Evolutionary conservation across 2,888 invertebrate species (phyloP), one percentile per base, ranked within the genome.

Genomic region (Choristoneura rosaceana): DNA sequence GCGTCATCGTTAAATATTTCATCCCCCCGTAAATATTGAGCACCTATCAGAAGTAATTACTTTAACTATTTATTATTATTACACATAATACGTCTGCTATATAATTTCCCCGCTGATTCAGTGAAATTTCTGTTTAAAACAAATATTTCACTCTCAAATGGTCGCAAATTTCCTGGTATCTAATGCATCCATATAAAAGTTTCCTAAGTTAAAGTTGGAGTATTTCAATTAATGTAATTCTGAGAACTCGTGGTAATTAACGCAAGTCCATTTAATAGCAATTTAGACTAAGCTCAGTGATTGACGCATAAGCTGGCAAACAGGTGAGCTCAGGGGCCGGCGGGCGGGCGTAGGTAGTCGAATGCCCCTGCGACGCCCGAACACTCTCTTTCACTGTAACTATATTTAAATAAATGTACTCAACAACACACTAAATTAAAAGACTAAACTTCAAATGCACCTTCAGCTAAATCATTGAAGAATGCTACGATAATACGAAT

Each of bases 281-380:
- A 89, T 91, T 89, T 87, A 87, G 87, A 86, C 84, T 90, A 90
- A 91, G 86, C 89, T 79, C 82, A 80, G 83, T 80, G 84, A 86
- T 90, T 83, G 84, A 85, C 85, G 85, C 85, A 87, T 90, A 90
- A 91, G 90, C 90, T 84, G 84, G 81, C 80, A 83, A 81, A 82
- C 81, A 78, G 84, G 7, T 77, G 82, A 82, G 84, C 86, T 88
- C 84, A 87, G 85, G 86, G 81, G 82, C 81, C 81, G 83, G 86
- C 77, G n/a, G n/a, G n/a, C n/a, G n/a, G n/a, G 43, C 10, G 85
- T 83, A 80, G 79, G 82, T 83, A 84, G 78, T 81, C 76, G 75
- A 78, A 78, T 38, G 55, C 52, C 12, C 5, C 4, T 0, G 38
- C 38, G 38, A 0, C 52, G 8, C 60, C 73, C 69, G 73, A 69